A percentile compares a stretch with the other conserved stretches of the same genome.
phyloP scores from a whole-genome alignment of 2,113 vertebrate species.

The Promerops cafer region DNA sequence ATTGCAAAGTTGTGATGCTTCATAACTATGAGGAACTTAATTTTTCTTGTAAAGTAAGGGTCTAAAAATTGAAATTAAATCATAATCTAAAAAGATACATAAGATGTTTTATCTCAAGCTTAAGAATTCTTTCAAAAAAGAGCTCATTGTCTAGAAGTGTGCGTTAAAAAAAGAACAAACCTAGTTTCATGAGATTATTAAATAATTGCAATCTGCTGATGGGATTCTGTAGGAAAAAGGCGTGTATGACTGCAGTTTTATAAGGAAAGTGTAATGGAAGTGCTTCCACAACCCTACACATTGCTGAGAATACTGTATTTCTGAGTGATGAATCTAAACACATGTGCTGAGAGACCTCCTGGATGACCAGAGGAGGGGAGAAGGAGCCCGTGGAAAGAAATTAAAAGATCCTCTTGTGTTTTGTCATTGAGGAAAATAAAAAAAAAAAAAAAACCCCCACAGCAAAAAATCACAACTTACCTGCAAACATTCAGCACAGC shows the following conservation, averaged over 20 bases:
- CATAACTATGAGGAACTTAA: neutral
- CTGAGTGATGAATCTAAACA: neutral
- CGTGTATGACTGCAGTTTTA: neutral
- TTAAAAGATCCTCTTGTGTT: neutral
- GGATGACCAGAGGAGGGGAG: neutral
- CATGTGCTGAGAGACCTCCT: neutral
- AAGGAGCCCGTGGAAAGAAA: accelerated
- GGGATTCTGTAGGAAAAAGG: neutral
- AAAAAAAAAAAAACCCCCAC: neutral
- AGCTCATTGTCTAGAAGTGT: neutral
- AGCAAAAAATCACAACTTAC: neutral
- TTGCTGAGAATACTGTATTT: neutral
- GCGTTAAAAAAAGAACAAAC: neutral
- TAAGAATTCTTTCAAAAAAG: neutral
- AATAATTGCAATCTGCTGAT: neutral
- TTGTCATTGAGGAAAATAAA: neutral
- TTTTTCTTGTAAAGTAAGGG: neutral
- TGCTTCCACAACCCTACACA: neutral
- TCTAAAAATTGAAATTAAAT: neutral
- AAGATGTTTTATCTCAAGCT: neutral
- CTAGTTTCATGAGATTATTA: neutral
- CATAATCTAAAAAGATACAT: neutral
- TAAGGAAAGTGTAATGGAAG: neutral
- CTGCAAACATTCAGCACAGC: neutral
- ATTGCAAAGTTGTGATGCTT: neutral